Evolutionary conservation across 2,888 invertebrate species (phyloP), one percentile per base, ranked within the genome.

Genomic region (Chloroclystis v-ata): DNA sequence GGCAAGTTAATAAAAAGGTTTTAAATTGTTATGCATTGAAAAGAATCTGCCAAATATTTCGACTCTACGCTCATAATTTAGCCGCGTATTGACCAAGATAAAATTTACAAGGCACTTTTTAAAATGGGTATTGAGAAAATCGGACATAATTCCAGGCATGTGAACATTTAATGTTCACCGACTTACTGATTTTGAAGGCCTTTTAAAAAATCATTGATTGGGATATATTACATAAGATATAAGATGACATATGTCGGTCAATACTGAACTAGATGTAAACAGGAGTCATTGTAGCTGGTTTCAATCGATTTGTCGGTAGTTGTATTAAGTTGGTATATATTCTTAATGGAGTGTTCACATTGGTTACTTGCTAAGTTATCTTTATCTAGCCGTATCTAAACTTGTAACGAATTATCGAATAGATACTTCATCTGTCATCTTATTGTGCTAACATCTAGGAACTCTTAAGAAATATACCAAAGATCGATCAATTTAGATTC

Each of bases 281-380:
- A 33, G n/a, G 32, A n/a, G 32, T 4, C 30, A 38, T 11, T 14
- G 10, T 42, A 42, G 14, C 13, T 37, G 37, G 30, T 26, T 49
- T 9, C 9, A 14, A 26, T 42, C 46, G 46, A 49, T 49, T 46
- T 33, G 26, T 50, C 29, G 11, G 32, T 49, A 37, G 24, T 13
- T 44, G 42, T 38, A 35, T 26, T 33, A n/a, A 32, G 28, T 42
- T 39, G 42, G 33, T 33, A 33, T 29, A 6, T 16, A 10, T 16
- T 32, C 12, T 16, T 32, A 26, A 14, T 32, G n/a, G 14, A 13
- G 12, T 12, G 4, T 2, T 4, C 13, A 32, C n/a, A 13, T 1
- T 29, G 10, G 1, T 5, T 32, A 14, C 13, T 32, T 14, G 32
- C 14, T 1, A 16, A n/a, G 10, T 11, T 20, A n/a, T n/a, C 20